Conservation (phyloP, 2,113 vertebrate genomes). For the Suricata suricatta region DNA sequence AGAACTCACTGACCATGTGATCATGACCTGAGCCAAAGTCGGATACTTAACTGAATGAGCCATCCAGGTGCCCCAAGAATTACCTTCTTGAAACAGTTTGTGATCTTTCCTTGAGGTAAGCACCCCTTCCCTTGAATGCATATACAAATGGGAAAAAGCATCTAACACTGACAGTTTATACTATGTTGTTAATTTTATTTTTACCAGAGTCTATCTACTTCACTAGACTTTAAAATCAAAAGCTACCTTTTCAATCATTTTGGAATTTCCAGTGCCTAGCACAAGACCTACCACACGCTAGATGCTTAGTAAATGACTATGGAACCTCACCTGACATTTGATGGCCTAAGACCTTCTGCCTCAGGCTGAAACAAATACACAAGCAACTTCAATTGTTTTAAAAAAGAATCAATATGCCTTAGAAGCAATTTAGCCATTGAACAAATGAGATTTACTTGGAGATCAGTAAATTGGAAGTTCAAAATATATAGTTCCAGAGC, state of each 20-base stretch:
- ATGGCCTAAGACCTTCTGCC: background rate
- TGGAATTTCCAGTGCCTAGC: background rate
- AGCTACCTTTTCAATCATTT: background rate
- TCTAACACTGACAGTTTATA: background rate
- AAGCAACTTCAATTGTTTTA: constrained; percentile 21
- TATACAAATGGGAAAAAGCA: background rate
- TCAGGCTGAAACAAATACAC: constrained; percentile 4
- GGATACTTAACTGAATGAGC: no score
- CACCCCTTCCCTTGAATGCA: background rate
- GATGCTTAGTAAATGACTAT: background rate
- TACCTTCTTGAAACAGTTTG: background rate
- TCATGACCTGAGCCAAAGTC: no score
- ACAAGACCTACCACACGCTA: background rate
- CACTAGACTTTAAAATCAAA: background rate
- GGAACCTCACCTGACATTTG: background rate
- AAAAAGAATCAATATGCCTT: constrained; percentile 20
- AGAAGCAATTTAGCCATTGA: background rate
- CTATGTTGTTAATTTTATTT: background rate
- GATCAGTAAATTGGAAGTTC: constrained; percentile 36
- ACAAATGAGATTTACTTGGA: constrained; percentile 50
- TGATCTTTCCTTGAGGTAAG: background rate
- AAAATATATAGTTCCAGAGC: background rate
- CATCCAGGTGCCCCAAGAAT: background rate
- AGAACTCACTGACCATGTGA: no score
- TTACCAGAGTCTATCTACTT: background rate